Conservation (phyloP, 2,113 vertebrate species). For the Petrocephalus microphthalmus region DNA sequence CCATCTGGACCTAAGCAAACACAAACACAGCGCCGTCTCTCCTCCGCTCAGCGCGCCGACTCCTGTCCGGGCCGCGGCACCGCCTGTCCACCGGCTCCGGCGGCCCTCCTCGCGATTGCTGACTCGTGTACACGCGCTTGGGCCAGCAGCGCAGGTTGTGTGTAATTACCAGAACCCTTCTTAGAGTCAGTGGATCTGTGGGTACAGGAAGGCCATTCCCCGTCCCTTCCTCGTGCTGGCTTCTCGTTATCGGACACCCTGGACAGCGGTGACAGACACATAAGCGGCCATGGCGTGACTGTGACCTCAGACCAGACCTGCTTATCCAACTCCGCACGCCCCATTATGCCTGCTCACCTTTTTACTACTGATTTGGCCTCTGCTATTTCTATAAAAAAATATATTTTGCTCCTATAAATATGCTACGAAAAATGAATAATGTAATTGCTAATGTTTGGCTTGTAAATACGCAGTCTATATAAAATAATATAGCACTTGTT, state of each 20-base stretch:
- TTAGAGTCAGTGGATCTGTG: neutral
- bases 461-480: neutral
- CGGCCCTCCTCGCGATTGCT: neutral
- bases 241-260: neutral
- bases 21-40: slow-evolving; percentile 17
- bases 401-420: neutral
- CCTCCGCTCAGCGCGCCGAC: neutral
- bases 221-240: neutral
- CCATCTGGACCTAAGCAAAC: slow-evolving; percentile 42
- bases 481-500: neutral
- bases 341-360: neutral
- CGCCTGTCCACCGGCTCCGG: neutral
- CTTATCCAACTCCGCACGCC: neutral
- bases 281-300: neutral
- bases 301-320: neutral
- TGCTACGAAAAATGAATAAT: neutral
- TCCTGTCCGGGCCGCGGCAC: neutral
- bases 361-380: neutral
- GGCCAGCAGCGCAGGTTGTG: neutral
- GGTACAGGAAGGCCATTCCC: neutral
- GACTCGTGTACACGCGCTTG: neutral
- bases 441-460: neutral
- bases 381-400: neutral
- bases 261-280: neutral
- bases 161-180: neutral